Percentiles rank a stretch among this genome's conserved stretches.
Evolutionary conservation across 1,140 invertebrate genomes (phyloP).

Genomic region (Dinoponera quadriceps): DNA sequence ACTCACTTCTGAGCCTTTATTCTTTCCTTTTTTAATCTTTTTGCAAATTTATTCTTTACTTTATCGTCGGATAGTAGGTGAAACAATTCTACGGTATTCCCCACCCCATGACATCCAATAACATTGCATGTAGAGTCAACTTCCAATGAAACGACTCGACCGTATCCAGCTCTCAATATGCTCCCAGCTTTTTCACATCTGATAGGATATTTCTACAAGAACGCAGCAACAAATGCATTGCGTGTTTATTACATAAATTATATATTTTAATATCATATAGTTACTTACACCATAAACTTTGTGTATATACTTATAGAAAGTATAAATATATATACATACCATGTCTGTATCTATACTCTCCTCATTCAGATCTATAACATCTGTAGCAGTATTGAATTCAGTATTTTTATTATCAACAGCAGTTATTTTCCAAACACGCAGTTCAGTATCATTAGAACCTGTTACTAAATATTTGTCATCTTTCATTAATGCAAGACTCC

Average conservation of each 20-base stretch:
- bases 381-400: conserved; percentile 84
- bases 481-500: conserved; percentile 92
- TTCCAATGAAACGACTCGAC: conserved; percentile 89
- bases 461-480: conserved; percentile 94
- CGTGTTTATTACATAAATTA: not conserved
- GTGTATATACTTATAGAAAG: not conserved
- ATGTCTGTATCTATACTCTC: conserved; percentile 87
- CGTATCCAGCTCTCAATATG: conserved; percentile 91
- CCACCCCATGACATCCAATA: conserved; percentile 93
- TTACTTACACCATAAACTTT: not conserved
- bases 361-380: conserved; percentile 84
- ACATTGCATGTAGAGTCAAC: conserved; percentile 89
- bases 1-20: conserved; percentile 87
- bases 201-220: conserved; percentile 87
- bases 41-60: conserved; percentile 89
- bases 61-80: conserved; percentile 92
- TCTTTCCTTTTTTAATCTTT: conserved; percentile 91
- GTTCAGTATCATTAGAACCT: conserved; percentile 93
- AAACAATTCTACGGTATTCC: conserved; percentile 94
- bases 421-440: conserved; percentile 93
- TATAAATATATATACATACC: conserved; percentile 75
- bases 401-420: conserved; percentile 73
- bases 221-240: too few species aligned
- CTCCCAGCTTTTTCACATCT: conserved; percentile 91
- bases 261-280: conserved; percentile 8